Conservation (phyloP, 2,113 vertebrate genomes). For the Silurus meridionalis region DNA sequence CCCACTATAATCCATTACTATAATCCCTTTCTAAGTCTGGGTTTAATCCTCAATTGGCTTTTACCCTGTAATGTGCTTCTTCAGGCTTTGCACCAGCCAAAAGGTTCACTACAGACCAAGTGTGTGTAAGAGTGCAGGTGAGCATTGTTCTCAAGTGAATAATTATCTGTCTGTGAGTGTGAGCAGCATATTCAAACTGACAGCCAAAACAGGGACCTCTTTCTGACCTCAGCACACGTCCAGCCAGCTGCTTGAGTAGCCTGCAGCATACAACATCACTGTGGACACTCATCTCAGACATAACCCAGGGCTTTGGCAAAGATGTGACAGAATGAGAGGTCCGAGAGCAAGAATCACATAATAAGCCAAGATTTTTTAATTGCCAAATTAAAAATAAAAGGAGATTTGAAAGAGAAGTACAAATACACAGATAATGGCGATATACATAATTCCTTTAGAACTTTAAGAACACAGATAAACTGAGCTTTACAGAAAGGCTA, state of each 20-base stretch:
- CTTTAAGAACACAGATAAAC: neutral
- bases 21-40: constrained; percentile 14
- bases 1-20: constrained; percentile 10
- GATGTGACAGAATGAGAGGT: neutral
- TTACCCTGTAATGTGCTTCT: constrained; percentile 16
- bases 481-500: neutral
- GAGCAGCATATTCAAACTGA: constrained; percentile 39
- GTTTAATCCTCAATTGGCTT: constrained; percentile 27
- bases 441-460: neutral
- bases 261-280: constrained; percentile 22
- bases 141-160: constrained; percentile 16
- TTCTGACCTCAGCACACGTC: constrained; percentile 37
- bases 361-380: neutral
- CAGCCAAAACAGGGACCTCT: constrained; percentile 33
- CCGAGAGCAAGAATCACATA: neutral
- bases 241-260: neutral
- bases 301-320: neutral
- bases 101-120: neutral
- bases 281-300: neutral
- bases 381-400: neutral
- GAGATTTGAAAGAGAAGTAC: neutral
- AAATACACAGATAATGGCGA: neutral
- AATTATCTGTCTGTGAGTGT: constrained; percentile 44
- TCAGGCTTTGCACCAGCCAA: constrained; percentile 26
- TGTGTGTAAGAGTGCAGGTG: neutral